Conservation (phyloP, 2,113 vertebrate genomes). For the Oreochromis spilurus region DNA sequence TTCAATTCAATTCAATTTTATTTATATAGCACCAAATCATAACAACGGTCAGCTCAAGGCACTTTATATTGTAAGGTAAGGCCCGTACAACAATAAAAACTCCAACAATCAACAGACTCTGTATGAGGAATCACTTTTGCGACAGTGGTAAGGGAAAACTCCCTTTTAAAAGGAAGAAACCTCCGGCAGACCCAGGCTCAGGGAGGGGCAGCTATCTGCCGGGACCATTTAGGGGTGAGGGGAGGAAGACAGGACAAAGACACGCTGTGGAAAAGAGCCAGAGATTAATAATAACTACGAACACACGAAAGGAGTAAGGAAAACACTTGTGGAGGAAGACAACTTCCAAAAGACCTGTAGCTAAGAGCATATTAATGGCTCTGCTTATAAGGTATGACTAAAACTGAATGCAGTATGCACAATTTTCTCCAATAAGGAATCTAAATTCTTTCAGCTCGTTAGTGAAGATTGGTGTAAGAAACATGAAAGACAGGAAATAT, state of each 20-base stretch:
- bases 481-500: background rate
- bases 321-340: background rate
- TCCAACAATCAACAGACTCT: no score
- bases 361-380: background rate
- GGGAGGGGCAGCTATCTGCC: background rate
- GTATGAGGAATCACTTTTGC: no score
- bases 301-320: background rate
- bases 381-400: background rate
- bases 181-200: background rate
- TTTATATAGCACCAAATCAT: no score
- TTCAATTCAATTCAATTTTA: no score
- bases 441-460: background rate
- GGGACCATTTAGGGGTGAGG: background rate
- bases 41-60: no score
- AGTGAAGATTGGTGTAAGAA: background rate
- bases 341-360: background rate
- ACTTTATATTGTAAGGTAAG: no score
- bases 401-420: background rate
- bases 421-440: background rate
- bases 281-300: background rate
- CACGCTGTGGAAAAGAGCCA: background rate
- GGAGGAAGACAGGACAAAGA: background rate
- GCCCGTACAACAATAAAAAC: no score
- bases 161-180: no score
- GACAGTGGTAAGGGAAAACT: no score